Evolutionary conservation across 2,113 vertebrate species (phyloP), one percentile per base, ranked within the genome.

Genomic region (Rhinopomastus cyanomelas): DNA sequence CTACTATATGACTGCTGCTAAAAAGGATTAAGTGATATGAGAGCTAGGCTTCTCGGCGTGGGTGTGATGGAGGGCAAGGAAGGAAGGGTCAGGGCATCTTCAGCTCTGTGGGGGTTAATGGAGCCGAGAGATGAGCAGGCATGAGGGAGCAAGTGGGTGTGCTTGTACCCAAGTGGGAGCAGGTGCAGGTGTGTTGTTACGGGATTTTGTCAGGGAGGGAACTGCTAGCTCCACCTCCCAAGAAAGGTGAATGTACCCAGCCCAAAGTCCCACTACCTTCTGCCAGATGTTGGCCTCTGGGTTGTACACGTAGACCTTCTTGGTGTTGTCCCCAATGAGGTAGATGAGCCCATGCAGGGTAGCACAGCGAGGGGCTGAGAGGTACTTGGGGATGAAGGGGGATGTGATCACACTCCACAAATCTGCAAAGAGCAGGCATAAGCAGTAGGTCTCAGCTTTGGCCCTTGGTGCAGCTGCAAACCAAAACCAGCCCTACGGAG

Each of bases 271-370:
- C 2, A 85, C 74, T 81, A 99, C 99, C 98, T 99, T 99, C 93
- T 98, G 99, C 99, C 99, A 99, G 94, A 99, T 98, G 96, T 99
- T 99, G 51, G 97, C 98, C 37, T 98, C 98, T 0, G 98, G 98
- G 92, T 99, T 97, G 19, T 99, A 99, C 69, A 97, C 85, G 2
- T 98, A 97, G 23, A 99, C 98, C 83, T 99, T 99, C 97, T 99
- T 99, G 27, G 98, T 99, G 96, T 99, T 99, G 96, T 99, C 99
- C 15, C 98, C 99, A 0, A 99, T 97, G 77, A 99, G 98, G 92
- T 99, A 99, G 82, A 99, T 98, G 15, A 97, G 95, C 10, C 98
- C 98, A 0, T 96, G 98, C 92, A 99, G 89, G 1, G 98, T 97
- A 7, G 98, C 98, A 2, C 98, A 99, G 26, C 98, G 96, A 0